Evolutionary conservation across 2,797 vertebrate genomes (phyloP).

Genomic region (Xiphorhynchus erythropygius): DNA sequence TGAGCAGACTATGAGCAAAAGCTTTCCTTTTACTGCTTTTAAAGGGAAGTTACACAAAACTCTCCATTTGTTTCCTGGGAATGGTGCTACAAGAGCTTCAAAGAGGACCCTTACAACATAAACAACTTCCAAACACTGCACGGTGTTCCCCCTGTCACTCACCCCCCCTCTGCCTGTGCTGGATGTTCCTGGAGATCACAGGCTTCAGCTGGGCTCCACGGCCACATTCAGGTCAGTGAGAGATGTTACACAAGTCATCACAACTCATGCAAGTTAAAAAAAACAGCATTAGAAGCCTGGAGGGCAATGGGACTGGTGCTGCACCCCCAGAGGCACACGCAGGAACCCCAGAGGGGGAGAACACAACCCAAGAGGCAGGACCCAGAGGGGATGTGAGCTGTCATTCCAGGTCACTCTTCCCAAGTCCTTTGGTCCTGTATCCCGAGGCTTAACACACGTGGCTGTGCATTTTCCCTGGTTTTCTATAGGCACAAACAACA

Average conservation of each 20-base stretch:
- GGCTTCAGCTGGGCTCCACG: neutral
- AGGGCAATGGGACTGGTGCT: neutral
- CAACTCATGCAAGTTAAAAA: neutral
- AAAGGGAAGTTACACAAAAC: neutral
- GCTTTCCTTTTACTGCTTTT: neutral
- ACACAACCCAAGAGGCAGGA: neutral
- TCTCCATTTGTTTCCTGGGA: neutral
- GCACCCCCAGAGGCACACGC: neutral
- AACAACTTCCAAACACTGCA: neutral
- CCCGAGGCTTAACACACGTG: neutral
- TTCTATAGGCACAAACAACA: neutral
- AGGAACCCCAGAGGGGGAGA: neutral
- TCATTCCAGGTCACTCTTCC: neutral
- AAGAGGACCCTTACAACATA: neutral
- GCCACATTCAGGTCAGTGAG: neutral
- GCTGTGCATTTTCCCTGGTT: neutral
- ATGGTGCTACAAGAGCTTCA: neutral
- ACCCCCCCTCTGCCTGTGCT: no score
- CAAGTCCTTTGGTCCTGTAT: neutral
- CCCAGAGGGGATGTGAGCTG: neutral
- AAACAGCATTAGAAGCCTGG: neutral
- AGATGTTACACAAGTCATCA: neutral
- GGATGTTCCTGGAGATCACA: neutral
- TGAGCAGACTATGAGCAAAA: neutral
- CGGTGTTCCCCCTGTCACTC: no score